phyloP scores from a whole-genome alignment of 2,888 invertebrate genomes.

The Iselma pallidipennis region DNA sequence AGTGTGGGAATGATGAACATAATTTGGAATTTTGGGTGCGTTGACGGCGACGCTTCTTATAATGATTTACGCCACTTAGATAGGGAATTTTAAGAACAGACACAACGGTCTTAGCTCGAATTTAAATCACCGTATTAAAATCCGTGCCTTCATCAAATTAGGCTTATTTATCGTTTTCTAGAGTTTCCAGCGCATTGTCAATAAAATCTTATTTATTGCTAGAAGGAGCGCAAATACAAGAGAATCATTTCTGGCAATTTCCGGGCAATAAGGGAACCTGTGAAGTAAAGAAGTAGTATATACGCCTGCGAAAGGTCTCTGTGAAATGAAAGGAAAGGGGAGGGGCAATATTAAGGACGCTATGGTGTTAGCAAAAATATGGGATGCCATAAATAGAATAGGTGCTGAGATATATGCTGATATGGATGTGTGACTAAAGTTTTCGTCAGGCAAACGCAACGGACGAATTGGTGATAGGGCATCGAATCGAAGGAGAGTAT shows the following conservation, averaged over 20 bases:
- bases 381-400: slow-evolving; percentile 50
- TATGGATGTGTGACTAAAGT: slow-evolving; percentile 43
- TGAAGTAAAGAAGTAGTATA: slow-evolving; percentile 34
- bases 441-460: slow-evolving; percentile 40
- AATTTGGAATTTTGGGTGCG: slow-evolving; percentile 18
- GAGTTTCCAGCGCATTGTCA: slow-evolving; percentile 27
- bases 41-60: slow-evolving; percentile 22
- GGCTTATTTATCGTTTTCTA: slow-evolving; percentile 34
- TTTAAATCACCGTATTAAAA: slow-evolving; percentile 38
- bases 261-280: slow-evolving; percentile 44
- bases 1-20: not conserved
- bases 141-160: slow-evolving; percentile 37
- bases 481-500: slow-evolving; percentile 40
- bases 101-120: slow-evolving; percentile 20
- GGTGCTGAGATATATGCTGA: slow-evolving; percentile 47
- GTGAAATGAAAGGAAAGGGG: slow-evolving; percentile 38
- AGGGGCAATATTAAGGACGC: slow-evolving; percentile 44
- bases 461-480: slow-evolving; percentile 47
- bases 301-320: slow-evolving; percentile 39
- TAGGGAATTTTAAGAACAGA: slow-evolving; percentile 22
- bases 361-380: slow-evolving; percentile 40
- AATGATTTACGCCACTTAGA: slow-evolving; percentile 29
- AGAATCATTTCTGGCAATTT: slow-evolving; percentile 43
- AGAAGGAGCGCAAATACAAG: slow-evolving; percentile 34
- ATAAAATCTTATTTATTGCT: slow-evolving; percentile 34